These are phyloP conservation scores for Kryptopterus vitreolus DNA, from an alignment of 2,797 vertebrate genomes.

Conservation along the genomic window DNA sequence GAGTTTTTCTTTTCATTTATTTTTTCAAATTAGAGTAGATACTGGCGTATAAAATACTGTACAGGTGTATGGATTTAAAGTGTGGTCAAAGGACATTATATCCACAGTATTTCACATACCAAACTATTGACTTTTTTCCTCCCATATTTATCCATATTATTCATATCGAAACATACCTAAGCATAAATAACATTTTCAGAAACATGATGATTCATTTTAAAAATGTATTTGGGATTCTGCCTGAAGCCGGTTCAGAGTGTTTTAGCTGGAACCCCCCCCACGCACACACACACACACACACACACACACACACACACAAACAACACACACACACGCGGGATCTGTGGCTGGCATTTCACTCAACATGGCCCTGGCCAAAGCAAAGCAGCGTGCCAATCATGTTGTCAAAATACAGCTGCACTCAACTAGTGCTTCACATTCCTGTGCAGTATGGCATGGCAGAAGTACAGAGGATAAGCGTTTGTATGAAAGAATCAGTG, in stretches of 20 bases:
- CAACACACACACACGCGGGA: no score
- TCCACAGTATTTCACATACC: neutral
- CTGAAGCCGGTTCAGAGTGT: neutral
- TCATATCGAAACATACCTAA: neutral
- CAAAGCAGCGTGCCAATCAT: slow-evolving; percentile 75
- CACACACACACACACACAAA: no score
- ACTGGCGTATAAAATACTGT: neutral
- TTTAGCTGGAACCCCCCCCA: slow-evolving; percentile 43
- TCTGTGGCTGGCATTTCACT: slow-evolving; percentile 65
- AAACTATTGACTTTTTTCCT: neutral
- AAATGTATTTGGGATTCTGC: neutral
- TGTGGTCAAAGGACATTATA: neutral
- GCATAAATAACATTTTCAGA: neutral
- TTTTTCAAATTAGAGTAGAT: neutral
- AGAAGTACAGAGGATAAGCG: slow-evolving; percentile 65
- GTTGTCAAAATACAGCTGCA: slow-evolving; percentile 83
- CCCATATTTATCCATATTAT: neutral
- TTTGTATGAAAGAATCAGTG: slow-evolving; percentile 52
- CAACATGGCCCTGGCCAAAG: slow-evolving; percentile 59
- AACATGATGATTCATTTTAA: slow-evolving; percentile 5
- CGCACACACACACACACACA: no score
- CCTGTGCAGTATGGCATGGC: slow-evolving; percentile 80
- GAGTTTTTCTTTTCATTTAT: no score
- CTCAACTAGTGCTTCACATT: slow-evolving; percentile 74
- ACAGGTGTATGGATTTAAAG: neutral